These are phyloP conservation scores for Gallinago media DNA, from an alignment of 2,113 vertebrate species.

Conservation along the genomic window DNA sequence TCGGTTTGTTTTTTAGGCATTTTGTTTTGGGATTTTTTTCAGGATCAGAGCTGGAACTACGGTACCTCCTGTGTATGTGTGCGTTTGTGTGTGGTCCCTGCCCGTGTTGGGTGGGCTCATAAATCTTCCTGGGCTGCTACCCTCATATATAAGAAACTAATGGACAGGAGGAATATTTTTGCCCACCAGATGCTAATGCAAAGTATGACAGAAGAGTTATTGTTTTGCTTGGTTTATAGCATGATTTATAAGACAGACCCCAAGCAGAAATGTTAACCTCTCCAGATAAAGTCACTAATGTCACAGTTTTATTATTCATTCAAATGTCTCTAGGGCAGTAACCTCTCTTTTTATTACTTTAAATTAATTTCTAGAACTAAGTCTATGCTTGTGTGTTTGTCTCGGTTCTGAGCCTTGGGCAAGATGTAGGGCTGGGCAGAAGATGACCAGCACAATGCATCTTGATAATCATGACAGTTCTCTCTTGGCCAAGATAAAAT, in stretches of 20 bases:
- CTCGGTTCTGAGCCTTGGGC: conserved; percentile 27
- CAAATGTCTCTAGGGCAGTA: background rate
- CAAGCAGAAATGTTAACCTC: background rate
- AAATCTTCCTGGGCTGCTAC: background rate
- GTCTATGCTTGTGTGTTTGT: background rate
- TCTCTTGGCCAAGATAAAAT: background rate
- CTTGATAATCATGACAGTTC: conserved; percentile 6
- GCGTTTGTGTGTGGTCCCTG: background rate
- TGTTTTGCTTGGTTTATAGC: background rate
- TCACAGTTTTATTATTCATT: conserved; percentile 17
- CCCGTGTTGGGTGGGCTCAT: background rate
- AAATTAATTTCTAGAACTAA: conserved; percentile 29
- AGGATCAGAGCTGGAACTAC: background rate
- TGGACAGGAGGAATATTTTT: background rate
- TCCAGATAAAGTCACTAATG: background rate
- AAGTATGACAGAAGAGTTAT: background rate
- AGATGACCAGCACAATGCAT: background rate
- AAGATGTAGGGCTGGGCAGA: background rate
- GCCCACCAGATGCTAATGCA: background rate
- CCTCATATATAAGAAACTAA: background rate
- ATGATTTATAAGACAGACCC: background rate
- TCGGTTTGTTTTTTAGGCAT: background rate
- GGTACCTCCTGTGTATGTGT: background rate
- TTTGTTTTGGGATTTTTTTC: no score
- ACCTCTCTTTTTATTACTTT: background rate